Percentiles rank a stretch among this genome's conserved stretches.
Conservation (phyloP, 2,113 vertebrate genomes). For the Phoxinus phoxinus region DNA sequence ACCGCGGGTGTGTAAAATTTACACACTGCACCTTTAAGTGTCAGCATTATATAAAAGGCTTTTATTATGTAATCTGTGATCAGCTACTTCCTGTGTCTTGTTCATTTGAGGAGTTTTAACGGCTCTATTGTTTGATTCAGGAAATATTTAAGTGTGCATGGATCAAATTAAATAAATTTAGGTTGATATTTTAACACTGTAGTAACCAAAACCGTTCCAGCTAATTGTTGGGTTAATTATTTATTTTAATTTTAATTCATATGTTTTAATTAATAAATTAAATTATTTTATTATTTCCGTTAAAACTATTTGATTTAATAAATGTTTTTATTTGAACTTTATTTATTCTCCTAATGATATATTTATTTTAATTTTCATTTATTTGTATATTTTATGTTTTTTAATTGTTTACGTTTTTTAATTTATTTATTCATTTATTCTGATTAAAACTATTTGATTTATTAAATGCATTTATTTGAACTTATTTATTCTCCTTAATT, state of each 20-base stretch:
- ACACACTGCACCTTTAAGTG: too few species aligned
- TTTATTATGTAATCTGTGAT: background rate
- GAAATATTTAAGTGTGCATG: background rate
- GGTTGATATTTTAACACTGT: background rate
- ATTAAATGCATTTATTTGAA: background rate
- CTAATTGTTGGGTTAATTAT: background rate
- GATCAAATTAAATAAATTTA: background rate
- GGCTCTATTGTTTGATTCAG: background rate
- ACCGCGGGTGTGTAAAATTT: too few species aligned
- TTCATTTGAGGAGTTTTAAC: background rate
- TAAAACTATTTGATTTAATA: too few species aligned
- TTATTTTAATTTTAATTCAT: background rate
- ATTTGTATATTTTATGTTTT: too few species aligned
- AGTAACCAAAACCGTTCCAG: background rate
- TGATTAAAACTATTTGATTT: background rate
- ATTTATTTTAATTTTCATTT: too few species aligned
- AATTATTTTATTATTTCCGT: background rate
- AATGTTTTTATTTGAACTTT: too few species aligned
- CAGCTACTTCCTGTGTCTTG: background rate
- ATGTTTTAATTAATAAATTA: background rate
- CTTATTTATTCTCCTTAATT: background rate
- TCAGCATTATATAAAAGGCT: background rate
- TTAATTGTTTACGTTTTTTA: background rate
- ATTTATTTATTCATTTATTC: background rate
- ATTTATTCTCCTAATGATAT: too few species aligned